Base-by-base conservation (phyloP, 2,113 vertebrate species). In the Oriolus oriolus region DNA sequence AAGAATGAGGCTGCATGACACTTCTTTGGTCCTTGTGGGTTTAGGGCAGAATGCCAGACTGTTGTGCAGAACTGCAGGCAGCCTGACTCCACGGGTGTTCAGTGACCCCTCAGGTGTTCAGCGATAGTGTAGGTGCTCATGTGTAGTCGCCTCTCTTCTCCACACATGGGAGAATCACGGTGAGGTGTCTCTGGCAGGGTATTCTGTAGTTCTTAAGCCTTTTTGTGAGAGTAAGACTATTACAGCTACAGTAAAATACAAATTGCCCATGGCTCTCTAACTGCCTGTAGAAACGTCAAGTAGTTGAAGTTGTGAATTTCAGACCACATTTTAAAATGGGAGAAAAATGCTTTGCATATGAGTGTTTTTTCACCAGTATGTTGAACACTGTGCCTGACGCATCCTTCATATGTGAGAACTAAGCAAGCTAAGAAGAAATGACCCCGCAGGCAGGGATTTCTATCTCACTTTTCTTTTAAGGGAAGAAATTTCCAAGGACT, bases 91-190 rank as follows among this genome's bases (percentile, higher is more conserved):
- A 14, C 2, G 9, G 49, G 20, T 33, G 26, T 44, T 56, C 57
- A 35, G 35, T 13, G 52, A 71, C 45, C 42, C 15, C 18, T 12
- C 7, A 33, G 53, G 15, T 54, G 50, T 35, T 64, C 60, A n/a
- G 39, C 35, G 61, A 37, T 42, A 61, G 39, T 3, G 3, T 26
- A 1, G 47, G 22, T n/a, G 57, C 57, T 84, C 13, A 24, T 7
- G 13, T 64, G n/a, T 53, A 47, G 59, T 37, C 63, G n/a, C 76
- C 44, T 18, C 30, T 84, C 71, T 79, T 24, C 30, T 64, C 50
- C 70, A 41, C n/a, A 16, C 24, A 23, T 1, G 6, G n/a, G n/a
- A n/a, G n/a, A 7, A 3, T 42, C 1, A 0, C 3, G 19, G 68
- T 20, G 52, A 37, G 15, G 33, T 60, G 18, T n/a, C 54, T 75